Conservation (phyloP, 2,797 vertebrate species). For the Trachurus trachurus region DNA sequence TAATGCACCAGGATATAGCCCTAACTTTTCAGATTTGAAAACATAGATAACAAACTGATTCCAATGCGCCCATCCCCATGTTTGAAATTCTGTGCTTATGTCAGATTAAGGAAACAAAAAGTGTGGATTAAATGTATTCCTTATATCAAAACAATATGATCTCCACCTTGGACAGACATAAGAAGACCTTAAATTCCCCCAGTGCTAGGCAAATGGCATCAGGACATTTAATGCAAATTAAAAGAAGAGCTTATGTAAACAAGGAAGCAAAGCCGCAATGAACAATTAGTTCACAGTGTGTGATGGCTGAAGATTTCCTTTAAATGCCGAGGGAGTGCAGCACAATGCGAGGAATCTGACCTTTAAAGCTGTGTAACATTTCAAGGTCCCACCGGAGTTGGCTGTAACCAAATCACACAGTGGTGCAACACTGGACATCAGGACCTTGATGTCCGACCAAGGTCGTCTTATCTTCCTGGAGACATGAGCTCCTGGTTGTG, state of each 20-base stretch:
- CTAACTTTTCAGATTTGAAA: background rate
- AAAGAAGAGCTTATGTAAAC: slow-evolving; percentile 54
- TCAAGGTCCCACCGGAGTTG: slow-evolving; percentile 57
- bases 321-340: slow-evolving; percentile 51
- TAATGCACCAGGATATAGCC: background rate
- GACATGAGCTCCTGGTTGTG: slow-evolving; percentile 53
- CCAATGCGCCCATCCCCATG: background rate
- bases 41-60: background rate
- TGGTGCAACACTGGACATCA: slow-evolving; percentile 57
- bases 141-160: slow-evolving; percentile 9
- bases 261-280: slow-evolving; percentile 36
- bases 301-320: slow-evolving; percentile 45
- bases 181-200: slow-evolving; percentile 3
- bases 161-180: slow-evolving; percentile 1
- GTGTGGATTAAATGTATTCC: background rate
- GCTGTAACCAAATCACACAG: slow-evolving; percentile 60
- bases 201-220: slow-evolving; percentile 50
- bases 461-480: slow-evolving; percentile 59
- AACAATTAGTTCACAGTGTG: slow-evolving; percentile 49
- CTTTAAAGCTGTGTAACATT: slow-evolving; percentile 67
- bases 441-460: slow-evolving; percentile 63
- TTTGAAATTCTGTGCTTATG: slow-evolving; percentile 3
- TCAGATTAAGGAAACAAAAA: slow-evolving; percentile 5
- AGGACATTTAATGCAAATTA: slow-evolving; percentile 61
- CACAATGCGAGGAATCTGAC: slow-evolving; percentile 74